phyloP scores from a whole-genome alignment of 2,797 vertebrate species.

The Sandelia bainsii region DNA sequence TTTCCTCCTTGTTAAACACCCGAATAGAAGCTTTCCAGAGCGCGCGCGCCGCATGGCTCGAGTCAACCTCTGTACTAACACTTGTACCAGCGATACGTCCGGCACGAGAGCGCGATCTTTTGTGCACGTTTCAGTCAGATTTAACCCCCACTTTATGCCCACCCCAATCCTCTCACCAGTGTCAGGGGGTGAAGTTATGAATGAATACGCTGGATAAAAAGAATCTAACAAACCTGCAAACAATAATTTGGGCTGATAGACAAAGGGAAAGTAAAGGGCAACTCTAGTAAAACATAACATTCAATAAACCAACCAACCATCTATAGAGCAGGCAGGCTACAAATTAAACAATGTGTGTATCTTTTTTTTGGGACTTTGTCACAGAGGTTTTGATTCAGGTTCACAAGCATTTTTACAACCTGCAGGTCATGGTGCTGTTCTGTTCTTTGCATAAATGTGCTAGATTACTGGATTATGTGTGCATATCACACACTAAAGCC shows the following conservation, averaged over 20 bases:
- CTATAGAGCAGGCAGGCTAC: neutral
- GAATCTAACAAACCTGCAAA: neutral
- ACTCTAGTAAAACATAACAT: slow-evolving; percentile 1
- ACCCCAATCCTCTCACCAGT: slow-evolving; percentile 1
- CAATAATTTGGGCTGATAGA: neutral
- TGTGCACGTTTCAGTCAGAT: slow-evolving; percentile 61
- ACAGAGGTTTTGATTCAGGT: neutral
- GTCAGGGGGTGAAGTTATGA: neutral
- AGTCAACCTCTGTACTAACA: slow-evolving; percentile 66
- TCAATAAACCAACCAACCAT: neutral
- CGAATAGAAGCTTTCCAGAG: slow-evolving; percentile 34
- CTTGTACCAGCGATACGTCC: slow-evolving; percentile 64
- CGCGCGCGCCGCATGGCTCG: slow-evolving; percentile 55
- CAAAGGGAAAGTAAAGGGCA: neutral
- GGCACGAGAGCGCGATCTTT: slow-evolving; percentile 53
- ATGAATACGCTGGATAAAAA: slow-evolving; percentile 7
- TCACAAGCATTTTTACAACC: neutral
- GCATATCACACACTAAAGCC: neutral
- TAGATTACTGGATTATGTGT: neutral
- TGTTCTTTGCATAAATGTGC: neutral
- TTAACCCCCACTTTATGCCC: slow-evolving; percentile 55
- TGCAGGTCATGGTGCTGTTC: neutral
- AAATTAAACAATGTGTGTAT: neutral
- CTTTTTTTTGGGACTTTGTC: neutral
- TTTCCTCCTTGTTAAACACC: slow-evolving; percentile 12